These are phyloP conservation scores for Pegea sp. DNA, from an alignment of 23 tunicate species.

Conservation along the genomic window DNA sequence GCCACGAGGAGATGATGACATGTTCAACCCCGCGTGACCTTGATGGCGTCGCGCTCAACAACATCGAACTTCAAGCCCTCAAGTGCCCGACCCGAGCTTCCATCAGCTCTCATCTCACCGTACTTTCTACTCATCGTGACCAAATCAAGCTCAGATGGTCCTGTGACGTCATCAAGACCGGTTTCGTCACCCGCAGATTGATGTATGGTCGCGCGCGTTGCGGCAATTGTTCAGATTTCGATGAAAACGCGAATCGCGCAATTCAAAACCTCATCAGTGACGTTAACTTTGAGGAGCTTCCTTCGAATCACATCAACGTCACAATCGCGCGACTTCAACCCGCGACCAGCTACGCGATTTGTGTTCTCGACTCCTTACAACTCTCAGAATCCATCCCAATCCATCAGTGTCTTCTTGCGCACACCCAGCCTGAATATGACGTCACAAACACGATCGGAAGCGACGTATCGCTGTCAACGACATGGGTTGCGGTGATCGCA, in stretches of 20 bases:
- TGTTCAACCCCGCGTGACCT: constrained; percentile 37
- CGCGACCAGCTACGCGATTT: constrained; percentile 26
- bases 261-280: not conserved
- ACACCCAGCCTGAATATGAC: no score
- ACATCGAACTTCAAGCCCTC: constrained; percentile 32
- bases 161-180: no score
- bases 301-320: constrained; percentile 3
- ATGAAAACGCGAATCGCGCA: not conserved
- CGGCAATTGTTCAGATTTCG: constrained; percentile 21
- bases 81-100: constrained; percentile 14
- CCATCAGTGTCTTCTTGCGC: constrained; percentile 18
- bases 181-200: no score
- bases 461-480: no score
- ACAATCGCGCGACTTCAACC: constrained; percentile 11
- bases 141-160: not conserved
- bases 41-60: constrained; percentile 30
- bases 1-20: constrained; percentile 18
- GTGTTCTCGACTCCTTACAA: constrained; percentile 37
- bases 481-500: no score
- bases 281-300: not conserved
- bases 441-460: no score
- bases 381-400: constrained; percentile 4
- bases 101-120: no score
- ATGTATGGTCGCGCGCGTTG: constrained; percentile 44
- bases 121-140: no score